phyloP scores from a whole-genome alignment of 2,797 vertebrate species.

The Valencia hispanica region DNA sequence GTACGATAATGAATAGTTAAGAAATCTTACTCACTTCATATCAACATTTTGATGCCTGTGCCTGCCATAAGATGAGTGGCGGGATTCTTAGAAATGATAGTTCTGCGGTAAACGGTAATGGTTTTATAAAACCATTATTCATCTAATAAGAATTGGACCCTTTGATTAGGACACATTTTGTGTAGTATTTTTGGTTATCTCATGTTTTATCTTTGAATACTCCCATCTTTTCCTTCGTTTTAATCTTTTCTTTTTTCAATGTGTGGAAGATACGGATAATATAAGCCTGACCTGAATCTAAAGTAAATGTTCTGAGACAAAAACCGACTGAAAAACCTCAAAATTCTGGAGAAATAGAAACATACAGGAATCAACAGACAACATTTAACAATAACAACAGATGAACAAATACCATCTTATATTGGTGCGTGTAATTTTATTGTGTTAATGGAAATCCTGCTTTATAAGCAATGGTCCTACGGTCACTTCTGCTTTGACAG shows the following conservation, averaged over 20 bases:
- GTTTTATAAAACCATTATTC: no score
- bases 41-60: no score
- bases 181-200: not conserved
- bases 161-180: not conserved
- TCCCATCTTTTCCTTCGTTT: not conserved
- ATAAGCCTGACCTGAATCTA: not conserved
- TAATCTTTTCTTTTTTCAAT: not conserved
- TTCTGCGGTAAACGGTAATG: no score
- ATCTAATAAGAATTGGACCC: no score
- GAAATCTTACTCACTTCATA: no score
- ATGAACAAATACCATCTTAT: not conserved
- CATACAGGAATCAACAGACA: not conserved
- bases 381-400: no score
- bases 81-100: no score
- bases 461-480: not conserved
- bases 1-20: no score
- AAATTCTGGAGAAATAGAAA: not conserved
- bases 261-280: not conserved
- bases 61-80: no score
- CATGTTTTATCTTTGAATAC: not conserved
- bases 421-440: not conserved
- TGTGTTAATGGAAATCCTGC: not conserved
- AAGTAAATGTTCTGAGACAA: not conserved
- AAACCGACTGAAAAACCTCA: not conserved
- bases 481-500: slow-evolving; percentile 65